Conservation (phyloP, 2,797 vertebrate genomes). For the Acanthurus lineatus region DNA sequence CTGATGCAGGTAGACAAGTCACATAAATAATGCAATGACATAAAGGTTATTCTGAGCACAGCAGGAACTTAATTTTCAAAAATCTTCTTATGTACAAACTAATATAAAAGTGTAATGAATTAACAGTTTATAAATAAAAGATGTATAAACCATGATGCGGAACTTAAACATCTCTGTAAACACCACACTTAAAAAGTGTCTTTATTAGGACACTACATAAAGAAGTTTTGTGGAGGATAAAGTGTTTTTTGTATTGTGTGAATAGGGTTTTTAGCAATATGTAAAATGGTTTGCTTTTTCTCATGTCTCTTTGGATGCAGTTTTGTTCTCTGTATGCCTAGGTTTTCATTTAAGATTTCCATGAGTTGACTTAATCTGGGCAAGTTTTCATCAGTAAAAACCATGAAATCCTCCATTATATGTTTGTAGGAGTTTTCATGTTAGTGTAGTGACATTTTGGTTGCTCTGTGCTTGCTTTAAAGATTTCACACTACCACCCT, state of each 20-base stretch:
- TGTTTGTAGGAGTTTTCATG: slow-evolving; percentile 3
- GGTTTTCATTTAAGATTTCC: neutral
- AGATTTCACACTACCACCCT: neutral
- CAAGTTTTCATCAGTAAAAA: neutral
- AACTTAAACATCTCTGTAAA: neutral
- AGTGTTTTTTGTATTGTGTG: neutral
- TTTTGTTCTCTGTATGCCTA: neutral
- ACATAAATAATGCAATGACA: slow-evolving; percentile 69
- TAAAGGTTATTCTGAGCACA: slow-evolving; percentile 60
- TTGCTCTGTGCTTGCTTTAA: neutral
- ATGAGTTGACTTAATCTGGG: neutral
- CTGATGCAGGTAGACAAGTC: slow-evolving; percentile 70
- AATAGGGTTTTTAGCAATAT: neutral
- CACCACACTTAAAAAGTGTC: neutral
- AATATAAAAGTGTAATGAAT: slow-evolving; percentile 8
- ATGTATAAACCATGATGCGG: slow-evolving; percentile 9
- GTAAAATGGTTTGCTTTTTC: neutral
- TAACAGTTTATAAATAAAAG: neutral
- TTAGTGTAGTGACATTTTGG: slow-evolving; percentile 4
- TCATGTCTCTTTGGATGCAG: neutral
- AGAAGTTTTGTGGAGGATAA: neutral
- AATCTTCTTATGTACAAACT: slow-evolving; percentile 1
- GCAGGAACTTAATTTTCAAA: slow-evolving; percentile 19
- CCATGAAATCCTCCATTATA: neutral
- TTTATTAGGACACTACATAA: neutral